Conservation (phyloP, 2,113 vertebrate species). For the Pseudopipra pipra region DNA sequence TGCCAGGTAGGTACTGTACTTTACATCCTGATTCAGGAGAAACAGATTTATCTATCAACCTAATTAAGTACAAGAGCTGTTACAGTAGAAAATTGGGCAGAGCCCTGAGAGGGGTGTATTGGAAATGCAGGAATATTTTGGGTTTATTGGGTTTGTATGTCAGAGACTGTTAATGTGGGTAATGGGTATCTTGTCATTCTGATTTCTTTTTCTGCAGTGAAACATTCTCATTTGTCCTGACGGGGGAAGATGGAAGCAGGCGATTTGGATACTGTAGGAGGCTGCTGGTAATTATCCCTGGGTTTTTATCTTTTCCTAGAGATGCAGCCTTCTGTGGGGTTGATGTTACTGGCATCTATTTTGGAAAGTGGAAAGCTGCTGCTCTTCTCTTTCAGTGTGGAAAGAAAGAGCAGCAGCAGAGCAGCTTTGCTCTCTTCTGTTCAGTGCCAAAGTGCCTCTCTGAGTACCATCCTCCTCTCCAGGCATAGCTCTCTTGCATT, state of each 20-base stretch:
- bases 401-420: not conserved
- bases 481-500: not conserved
- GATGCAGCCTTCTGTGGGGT: not conserved
- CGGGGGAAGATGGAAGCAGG: slow-evolving; percentile 93
- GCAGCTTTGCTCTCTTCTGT: not conserved
- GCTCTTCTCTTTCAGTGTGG: not conserved
- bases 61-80: not conserved
- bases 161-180: not conserved
- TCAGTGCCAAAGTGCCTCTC: not conserved
- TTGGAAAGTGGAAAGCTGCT: not conserved
- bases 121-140: not conserved
- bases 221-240: slow-evolving; percentile 94
- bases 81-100: not conserved
- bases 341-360: not conserved
- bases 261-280: slow-evolving; percentile 94
- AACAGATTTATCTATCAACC: not conserved
- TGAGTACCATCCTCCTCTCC: not conserved
- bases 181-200: not conserved
- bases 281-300: slow-evolving; percentile 82
- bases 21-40: not conserved
- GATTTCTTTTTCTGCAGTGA: slow-evolving; percentile 76
- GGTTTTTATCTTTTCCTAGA: not conserved
- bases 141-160: not conserved
- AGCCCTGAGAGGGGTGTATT: not conserved
- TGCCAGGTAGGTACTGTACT: slow-evolving; percentile 80